A percentile compares a stretch with the other conserved stretches of the same genome.
Evolutionary conservation across 2,888 invertebrate species (phyloP).

Genomic region (Germaria angustata): DNA sequence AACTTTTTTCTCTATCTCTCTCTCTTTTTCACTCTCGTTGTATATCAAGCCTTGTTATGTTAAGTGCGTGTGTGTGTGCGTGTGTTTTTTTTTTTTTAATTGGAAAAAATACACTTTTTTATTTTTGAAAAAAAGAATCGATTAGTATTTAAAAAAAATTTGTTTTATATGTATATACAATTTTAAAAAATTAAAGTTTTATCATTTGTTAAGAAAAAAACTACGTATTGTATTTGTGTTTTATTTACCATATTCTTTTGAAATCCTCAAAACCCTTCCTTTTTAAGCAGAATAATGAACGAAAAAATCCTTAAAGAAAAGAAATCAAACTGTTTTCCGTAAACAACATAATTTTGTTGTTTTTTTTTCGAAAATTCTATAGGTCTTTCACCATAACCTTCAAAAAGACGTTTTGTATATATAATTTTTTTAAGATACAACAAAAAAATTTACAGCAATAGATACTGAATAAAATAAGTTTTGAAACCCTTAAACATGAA

Average conservation of each 20-base stretch:
- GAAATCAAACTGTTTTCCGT: neutral
- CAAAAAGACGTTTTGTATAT: conserved; percentile 76
- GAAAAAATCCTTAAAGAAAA: conserved; percentile 29
- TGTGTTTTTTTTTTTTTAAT: conserved; percentile 36
- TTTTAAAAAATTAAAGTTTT: conserved; percentile 37
- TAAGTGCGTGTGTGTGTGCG: conserved; percentile 30
- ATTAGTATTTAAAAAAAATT: conserved; percentile 73
- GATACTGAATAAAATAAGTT: neutral
- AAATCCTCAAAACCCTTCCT: conserved; percentile 59
- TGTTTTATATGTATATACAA: conserved; percentile 36
- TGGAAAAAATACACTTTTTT: conserved; percentile 37
- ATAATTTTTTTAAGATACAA: conserved; percentile 77
- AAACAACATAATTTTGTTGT: conserved; percentile 66
- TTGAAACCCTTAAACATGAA: conserved; percentile 9
- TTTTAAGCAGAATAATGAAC: conserved; percentile 11
- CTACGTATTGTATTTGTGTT: conserved; percentile 37
- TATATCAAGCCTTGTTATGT: conserved; percentile 47
- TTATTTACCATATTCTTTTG: conserved; percentile 33
- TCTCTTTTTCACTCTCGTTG: conserved; percentile 10
- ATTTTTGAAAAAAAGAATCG: conserved; percentile 72
- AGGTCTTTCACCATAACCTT: conserved; percentile 57
- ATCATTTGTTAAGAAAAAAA: conserved; percentile 17
- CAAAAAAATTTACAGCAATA: conserved; percentile 34
- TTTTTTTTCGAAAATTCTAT: conserved; percentile 68
- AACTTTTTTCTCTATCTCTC: neutral